These are phyloP conservation scores for Hyposoter didymator DNA, from an alignment of 2,888 invertebrate genomes.

Conservation along the genomic window DNA sequence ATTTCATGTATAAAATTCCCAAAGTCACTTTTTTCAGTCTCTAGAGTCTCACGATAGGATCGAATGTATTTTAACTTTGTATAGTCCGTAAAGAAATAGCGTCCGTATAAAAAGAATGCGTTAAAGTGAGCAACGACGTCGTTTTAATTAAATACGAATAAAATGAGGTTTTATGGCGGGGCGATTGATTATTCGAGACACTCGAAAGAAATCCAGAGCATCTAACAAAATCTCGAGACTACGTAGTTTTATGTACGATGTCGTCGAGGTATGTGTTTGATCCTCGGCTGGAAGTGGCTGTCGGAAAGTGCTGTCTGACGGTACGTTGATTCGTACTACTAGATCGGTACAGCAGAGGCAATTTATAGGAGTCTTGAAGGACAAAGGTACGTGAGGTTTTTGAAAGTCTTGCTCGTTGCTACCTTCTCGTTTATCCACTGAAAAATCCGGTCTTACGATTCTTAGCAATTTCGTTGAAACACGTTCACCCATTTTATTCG, in stretches of 20 bases:
- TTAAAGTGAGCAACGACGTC: background rate
- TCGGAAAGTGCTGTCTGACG: constrained; percentile 32
- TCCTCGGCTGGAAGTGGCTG: background rate
- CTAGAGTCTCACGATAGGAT: too few relatives aligned
- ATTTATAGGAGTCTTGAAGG: constrained; percentile 40
- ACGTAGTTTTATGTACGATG: background rate
- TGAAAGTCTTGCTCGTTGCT: background rate
- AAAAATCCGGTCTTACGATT: constrained; percentile 48
- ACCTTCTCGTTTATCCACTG: constrained; percentile 47
- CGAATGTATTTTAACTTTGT: too few relatives aligned
- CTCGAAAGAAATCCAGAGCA: background rate
- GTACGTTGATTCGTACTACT: constrained; percentile 57
- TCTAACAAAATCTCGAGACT: background rate
- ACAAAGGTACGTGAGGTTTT: constrained; percentile 53
- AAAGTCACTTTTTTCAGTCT: too few relatives aligned
- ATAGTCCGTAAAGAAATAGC: too few relatives aligned
- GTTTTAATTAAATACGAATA: background rate
- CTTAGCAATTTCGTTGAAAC: constrained; percentile 51
- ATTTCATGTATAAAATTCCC: too few relatives aligned
- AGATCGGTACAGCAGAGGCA: constrained; percentile 1
- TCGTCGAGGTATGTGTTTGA: background rate
- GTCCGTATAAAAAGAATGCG: background rate
- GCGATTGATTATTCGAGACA: background rate
- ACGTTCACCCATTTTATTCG: constrained; percentile 51
- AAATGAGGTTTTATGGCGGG: background rate